A percentile compares a stretch with the other conserved stretches of the same genome.
These are phyloP conservation scores for Aegotheles bennettii DNA, from an alignment of 2,113 vertebrate genomes.

Conservation along the genomic window DNA sequence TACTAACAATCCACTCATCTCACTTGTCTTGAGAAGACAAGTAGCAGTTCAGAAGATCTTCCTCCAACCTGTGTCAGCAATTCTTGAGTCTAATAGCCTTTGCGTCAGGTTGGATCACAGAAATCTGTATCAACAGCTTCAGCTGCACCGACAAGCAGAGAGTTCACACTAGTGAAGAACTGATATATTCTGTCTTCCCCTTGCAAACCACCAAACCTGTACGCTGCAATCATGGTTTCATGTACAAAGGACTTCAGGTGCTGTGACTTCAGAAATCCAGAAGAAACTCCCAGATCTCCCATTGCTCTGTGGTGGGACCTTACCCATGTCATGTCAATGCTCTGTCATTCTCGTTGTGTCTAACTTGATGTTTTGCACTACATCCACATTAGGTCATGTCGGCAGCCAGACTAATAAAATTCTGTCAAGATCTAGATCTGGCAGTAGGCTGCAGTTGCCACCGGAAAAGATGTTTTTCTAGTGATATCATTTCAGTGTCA, in stretches of 20 bases:
- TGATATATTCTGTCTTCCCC: not conserved
- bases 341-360: not conserved
- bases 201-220: rapidly evolving
- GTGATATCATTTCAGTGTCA: not conserved
- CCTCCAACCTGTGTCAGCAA: not conserved
- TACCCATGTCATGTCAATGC: not conserved
- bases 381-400: not conserved
- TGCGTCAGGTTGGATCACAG: not conserved
- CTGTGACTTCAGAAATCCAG: not conserved
- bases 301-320: not conserved
- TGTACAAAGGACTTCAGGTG: not conserved
- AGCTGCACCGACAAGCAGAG: not conserved
- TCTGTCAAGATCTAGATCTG: not conserved
- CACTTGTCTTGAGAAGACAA: not conserved
- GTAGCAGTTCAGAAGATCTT: not conserved
- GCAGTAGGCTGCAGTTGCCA: not conserved
- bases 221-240: rapidly evolving
- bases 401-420: not conserved
- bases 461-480: not conserved
- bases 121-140: not conserved
- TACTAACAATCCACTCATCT: not conserved
- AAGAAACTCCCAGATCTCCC: not conserved
- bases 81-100: not conserved
- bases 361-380: not conserved
- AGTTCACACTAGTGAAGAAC: not conserved